phyloP scores from a whole-genome alignment of 2,888 invertebrate species.

The Smittia aterrima region DNA sequence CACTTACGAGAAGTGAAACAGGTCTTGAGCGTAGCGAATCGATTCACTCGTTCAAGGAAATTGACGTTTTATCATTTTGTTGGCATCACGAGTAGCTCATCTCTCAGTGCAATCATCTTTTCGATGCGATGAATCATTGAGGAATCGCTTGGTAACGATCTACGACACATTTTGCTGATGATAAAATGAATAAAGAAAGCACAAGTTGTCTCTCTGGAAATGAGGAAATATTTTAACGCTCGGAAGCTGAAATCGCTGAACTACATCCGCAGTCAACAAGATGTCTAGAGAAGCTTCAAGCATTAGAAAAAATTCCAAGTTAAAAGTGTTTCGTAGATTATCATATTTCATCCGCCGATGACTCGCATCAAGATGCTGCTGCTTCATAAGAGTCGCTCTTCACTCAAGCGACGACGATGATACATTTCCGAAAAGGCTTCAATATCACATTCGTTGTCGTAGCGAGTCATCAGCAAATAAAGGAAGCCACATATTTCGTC shows the following conservation, averaged over 20 bases:
- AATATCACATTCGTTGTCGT: not conserved
- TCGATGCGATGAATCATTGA: not conserved
- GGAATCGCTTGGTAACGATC: not conserved
- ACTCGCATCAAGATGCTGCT: too few relatives aligned
- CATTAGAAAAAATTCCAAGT: too few relatives aligned
- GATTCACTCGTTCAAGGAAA: too few relatives aligned
- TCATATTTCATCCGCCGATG: not conserved
- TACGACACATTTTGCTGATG: not conserved
- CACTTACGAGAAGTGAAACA: too few relatives aligned
- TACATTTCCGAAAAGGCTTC: slow-evolving; percentile 5
- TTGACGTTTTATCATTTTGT: not conserved
- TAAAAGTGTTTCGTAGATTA: too few relatives aligned
- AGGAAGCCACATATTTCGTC: not conserved
- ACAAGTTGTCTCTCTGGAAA: not conserved
- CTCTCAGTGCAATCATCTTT: not conserved
- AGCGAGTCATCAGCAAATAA: slow-evolving; percentile 34
- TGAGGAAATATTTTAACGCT: not conserved
- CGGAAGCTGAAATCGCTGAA: too few relatives aligned
- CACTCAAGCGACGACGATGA: not conserved
- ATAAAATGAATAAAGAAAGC: not conserved
- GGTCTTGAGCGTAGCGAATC: too few relatives aligned
- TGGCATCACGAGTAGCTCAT: not conserved
- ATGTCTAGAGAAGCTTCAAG: too few relatives aligned
- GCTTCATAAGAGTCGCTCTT: too few relatives aligned
- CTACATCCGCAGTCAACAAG: too few relatives aligned